Evolutionary conservation across 2,113 vertebrate species (phyloP).

Genomic region (Eira barbara): DNA sequence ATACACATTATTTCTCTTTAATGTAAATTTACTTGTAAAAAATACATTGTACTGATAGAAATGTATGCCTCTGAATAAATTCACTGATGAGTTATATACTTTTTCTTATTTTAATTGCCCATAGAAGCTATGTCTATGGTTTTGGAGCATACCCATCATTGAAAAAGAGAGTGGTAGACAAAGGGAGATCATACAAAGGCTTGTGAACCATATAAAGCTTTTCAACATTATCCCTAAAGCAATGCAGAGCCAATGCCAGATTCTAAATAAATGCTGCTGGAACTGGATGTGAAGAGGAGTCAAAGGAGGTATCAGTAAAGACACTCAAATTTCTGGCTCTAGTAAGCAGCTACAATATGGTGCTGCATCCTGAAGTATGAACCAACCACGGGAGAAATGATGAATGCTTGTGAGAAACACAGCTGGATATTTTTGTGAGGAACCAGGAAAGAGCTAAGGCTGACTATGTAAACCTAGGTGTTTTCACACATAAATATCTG

Average conservation of each 20-base stretch:
- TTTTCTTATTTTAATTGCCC: slow-evolving; percentile 53
- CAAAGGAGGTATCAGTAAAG: background rate
- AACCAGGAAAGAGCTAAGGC: background rate
- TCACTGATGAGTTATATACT: background rate
- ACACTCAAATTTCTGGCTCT: background rate
- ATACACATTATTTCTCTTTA: background rate
- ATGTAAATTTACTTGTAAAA: background rate
- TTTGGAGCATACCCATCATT: background rate
- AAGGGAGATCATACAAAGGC: background rate
- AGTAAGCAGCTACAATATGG: background rate
- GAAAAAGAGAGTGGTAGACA: background rate
- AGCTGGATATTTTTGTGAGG: background rate
- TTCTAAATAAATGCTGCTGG: background rate
- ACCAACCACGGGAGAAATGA: background rate
- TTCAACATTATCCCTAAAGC: background rate
- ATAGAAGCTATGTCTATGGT: background rate
- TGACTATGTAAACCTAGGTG: background rate
- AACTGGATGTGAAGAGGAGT: background rate
- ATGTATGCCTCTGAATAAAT: background rate
- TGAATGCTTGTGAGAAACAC: background rate
- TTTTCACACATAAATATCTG: slow-evolving; percentile 3
- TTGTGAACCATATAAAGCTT: background rate
- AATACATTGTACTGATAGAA: background rate
- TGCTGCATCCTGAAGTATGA: background rate
- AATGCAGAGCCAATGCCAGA: background rate